Base-by-base conservation (phyloP, 2,888 invertebrate species). In the Melieria crassipennis region DNA sequence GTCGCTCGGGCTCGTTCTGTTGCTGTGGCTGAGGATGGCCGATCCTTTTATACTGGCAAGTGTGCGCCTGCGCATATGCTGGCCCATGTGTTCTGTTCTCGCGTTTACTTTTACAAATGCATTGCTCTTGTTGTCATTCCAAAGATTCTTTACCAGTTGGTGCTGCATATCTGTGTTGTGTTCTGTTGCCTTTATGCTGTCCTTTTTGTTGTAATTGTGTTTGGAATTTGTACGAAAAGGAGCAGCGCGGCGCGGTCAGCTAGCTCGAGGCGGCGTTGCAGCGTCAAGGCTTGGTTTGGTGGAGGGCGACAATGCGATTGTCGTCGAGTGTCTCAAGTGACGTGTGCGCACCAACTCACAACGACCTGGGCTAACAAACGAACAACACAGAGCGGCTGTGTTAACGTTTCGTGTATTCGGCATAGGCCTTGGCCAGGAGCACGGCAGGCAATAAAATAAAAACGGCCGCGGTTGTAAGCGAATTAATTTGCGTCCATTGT, bases 41-140 rank as follows among this genome's bases (percentile, higher is more conserved):
- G 78, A 73, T 81, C 81, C 86, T 85, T 85, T 83, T 85, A 85
- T 85, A 85, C 16, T 11, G 52, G 6, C n/a, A 61, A 67, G 67
- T 60, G 61, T 67, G 67, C 67, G 16, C 55, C 62, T 63, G 48
- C 62, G 30, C 30, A 30, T 30, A 65, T 30, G 13, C 63, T 50
- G 60, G 13, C 55, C 43, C 67, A 60, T 73, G 75, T 69, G 68
- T 64, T 58, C 65, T 71, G 75, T 30, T 71, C 72, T 74, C 69
- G 43, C 72, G 61, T 77, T 77, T 74, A 74, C 58, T 70, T 69
- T 57, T 62, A 4, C 5, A 48, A 58, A 66, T n/a, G 57, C 69
- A 46, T 71, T 73, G 30, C 30, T 30, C 3, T 75, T 60, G 67
- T 76, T 71, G 75, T 74, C 70, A 69, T 75, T 70, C 65, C 71